Evolutionary conservation across 2,113 vertebrate species (phyloP), one percentile per base, ranked within the genome.

Genomic region (Malurus cyaneus): DNA sequence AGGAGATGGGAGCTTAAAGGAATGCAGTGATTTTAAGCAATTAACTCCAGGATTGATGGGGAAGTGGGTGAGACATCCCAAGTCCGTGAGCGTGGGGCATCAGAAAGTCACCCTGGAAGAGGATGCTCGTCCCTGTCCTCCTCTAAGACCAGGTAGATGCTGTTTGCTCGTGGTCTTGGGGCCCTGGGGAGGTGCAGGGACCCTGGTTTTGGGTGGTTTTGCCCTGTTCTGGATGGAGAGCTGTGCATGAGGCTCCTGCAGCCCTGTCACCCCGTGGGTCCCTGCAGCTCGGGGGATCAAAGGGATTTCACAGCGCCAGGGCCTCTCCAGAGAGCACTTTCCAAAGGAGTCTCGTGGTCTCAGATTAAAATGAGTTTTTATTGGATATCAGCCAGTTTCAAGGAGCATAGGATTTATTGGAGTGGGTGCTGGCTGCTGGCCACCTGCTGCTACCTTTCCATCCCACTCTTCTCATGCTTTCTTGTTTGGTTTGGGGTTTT

Each of bases 301-400:
- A 93, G 88, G 82, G 49, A 82, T 92, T 95, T 80, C 60, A 20
- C 70, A 92, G 88, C 20, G 19, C 50, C 6, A 24, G 16, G 18
- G 81, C 81, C 90, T 96, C 95, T 95, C 96, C 36, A 18, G 95
- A 95, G 97, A 97, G 88, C 80, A 84, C 81, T 97, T 85, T 92
- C 77, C 87, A 89, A 32, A 82, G 72, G 89, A 97, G 95, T 88
- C 92, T 97, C 5, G 12, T 95, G 96, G 91, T 91, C 80, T 96
- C 42, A 70, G 95, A 97, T 97, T 94, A 97, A 97, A 97, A 96
- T 93, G 96, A 97, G 96, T 96, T 98, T 97, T 95, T 97, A 21
- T 93, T 98, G 98, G 97, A 96, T 88, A 77, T 76, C 82, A 87
- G 96, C 97, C 96, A 97, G 82, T 80, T 94, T 42, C 36, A 80